Percentiles rank a stretch among this genome's conserved stretches.
Conservation (phyloP, 1,140 invertebrate genomes). For the Bombus pyrosoma region DNA sequence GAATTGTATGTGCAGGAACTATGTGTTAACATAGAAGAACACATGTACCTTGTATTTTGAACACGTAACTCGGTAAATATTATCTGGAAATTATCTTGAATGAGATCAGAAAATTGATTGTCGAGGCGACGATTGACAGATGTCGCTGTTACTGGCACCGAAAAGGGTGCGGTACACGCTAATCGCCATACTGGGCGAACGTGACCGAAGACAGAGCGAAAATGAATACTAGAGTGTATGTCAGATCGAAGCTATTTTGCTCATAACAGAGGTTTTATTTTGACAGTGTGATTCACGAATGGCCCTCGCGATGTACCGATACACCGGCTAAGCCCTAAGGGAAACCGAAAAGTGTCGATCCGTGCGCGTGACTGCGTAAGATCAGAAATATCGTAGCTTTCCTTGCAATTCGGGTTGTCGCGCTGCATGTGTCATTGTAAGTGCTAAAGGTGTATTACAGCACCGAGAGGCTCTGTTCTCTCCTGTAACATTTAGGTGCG, state of each 20-base stretch:
- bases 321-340: conserved; percentile 66
- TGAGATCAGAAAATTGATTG: neutral
- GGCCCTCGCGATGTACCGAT: conserved; percentile 68
- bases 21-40: neutral
- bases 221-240: conserved; percentile 77
- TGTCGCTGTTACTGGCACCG: neutral
- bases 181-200: conserved; percentile 73
- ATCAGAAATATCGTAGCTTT: conserved; percentile 71
- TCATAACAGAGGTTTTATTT: conserved; percentile 77
- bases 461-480: neutral
- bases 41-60: neutral
- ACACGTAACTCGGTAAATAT: neutral
- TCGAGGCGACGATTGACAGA: neutral
- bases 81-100: neutral
- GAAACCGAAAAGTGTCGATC: conserved; percentile 62
- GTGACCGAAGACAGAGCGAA: conserved; percentile 76
- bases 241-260: conserved; percentile 71
- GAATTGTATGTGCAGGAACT: neutral
- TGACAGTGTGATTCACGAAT: conserved; percentile 72
- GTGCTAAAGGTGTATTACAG: conserved; percentile 14
- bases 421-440: conserved; percentile 73
- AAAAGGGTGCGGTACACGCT: conserved; percentile 69
- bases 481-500: conserved; percentile 20
- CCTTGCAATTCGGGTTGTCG: conserved; percentile 49
- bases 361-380: conserved; percentile 62